Evolutionary conservation across 2,888 invertebrate species (phyloP), one percentile per base, ranked within the genome.

Genomic region (Ditula angustiorana): DNA sequence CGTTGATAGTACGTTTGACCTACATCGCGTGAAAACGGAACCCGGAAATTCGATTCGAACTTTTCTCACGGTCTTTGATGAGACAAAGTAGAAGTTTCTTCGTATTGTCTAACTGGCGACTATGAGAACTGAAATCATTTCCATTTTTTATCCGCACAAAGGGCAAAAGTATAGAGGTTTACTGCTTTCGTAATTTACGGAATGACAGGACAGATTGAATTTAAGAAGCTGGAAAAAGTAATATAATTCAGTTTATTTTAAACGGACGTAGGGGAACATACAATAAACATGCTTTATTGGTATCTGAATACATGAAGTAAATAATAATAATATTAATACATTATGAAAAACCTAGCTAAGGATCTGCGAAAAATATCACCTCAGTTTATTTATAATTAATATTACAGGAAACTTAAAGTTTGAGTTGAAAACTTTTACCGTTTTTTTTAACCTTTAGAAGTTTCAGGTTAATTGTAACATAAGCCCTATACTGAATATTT

Each of bases 41-140:
- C 19, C 46, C 50, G 81, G 77, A 83, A 85, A 83, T 83, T 81
- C 75, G 76, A 83, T 83, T 81, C 74, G 64, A 78, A 81, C 75
- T 82, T 82, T 76, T 72, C 66, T 66, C 74, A 65, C 71, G 71
- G 75, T 80, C 79, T 80, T 77, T 83, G 85, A 84, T 83, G 83
- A 81, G 74, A 78, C 78, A 81, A 82, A 83, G 80, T 74, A 79
- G 76, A 75, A 79, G 76, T 74, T 76, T 70, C 71, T 63, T 67
- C 62, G 72, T 73, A 73, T 82, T 76, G 75, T 76, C 74, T 73
- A 53, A 46, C 49, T 41, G 44, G 16, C 16, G 37, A 13, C 8
- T 11, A 13, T 21, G 33, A 19, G 21, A 46, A 46, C 24, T 33
- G 23, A 50, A 28, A 35, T 53, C 10, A 53, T 53, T 64, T 59